These are phyloP conservation scores for Neomorphus geoffroyi DNA, from an alignment of 2,797 vertebrate species.

Conservation along the genomic window DNA sequence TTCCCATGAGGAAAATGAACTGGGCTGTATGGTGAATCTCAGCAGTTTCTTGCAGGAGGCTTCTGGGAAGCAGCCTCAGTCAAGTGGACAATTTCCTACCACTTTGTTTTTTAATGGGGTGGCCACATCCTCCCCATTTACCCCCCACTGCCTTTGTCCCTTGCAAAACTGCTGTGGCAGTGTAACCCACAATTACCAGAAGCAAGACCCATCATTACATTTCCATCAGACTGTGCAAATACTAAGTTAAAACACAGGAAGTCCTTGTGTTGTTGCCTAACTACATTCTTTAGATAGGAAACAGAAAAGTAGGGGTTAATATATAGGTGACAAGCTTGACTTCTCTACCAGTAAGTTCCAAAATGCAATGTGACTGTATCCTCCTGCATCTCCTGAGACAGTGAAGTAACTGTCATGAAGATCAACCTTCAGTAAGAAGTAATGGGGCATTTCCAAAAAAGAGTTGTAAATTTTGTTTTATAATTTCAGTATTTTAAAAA, in stretches of 20 bases:
- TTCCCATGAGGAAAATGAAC: neutral
- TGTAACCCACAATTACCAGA: conserved; percentile 34
- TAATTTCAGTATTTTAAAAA: neutral
- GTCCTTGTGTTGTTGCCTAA: neutral
- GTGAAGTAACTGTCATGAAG: neutral
- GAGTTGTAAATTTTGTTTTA: neutral
- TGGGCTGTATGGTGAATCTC: neutral
- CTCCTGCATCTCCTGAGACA: neutral
- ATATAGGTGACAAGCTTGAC: neutral
- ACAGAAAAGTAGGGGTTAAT: conserved; percentile 35
- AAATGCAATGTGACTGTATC: neutral
- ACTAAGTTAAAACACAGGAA: conserved; percentile 46
- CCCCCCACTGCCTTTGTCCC: neutral
- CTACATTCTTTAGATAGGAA: neutral
- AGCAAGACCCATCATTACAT: conserved; percentile 53
- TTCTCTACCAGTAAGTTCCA: neutral
- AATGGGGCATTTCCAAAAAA: neutral
- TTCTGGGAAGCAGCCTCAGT: neutral
- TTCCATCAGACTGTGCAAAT: conserved; percentile 25
- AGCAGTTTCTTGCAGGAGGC: neutral
- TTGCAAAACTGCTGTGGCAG: conserved; percentile 22
- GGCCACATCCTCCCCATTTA: conserved; percentile 51
- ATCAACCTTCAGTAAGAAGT: neutral
- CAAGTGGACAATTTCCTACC: neutral
- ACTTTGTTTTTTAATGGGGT: neutral